Evolutionary conservation across 1,140 invertebrate genomes (phyloP).

Genomic region (Anastatus disparis): DNA sequence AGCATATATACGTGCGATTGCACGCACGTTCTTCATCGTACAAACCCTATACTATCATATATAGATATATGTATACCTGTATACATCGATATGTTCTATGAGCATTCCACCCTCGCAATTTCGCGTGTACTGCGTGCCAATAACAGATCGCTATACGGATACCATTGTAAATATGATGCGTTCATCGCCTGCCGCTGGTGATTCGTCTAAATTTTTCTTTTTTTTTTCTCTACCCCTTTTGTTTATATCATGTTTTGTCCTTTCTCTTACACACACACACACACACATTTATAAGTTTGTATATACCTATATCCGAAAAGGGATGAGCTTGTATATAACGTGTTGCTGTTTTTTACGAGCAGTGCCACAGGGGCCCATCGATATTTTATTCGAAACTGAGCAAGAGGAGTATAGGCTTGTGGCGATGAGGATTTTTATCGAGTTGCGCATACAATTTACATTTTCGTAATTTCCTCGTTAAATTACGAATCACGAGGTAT

Average conservation of each 20-base stretch:
- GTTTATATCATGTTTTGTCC: background rate
- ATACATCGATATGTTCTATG: too few relatives aligned
- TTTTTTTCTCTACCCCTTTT: background rate
- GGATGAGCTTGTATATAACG: constrained; percentile 1
- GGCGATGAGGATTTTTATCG: constrained; percentile 35
- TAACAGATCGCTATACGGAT: constrained; percentile 54
- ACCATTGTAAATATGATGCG: constrained; percentile 58
- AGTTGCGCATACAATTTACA: constrained; percentile 33
- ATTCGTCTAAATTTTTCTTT: constrained; percentile 34
- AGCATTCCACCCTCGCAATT: constrained; percentile 45
- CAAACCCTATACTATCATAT: background rate
- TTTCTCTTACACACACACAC: too few relatives aligned
- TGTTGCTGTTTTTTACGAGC: constrained; percentile 27
- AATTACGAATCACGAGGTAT: constrained; percentile 37
- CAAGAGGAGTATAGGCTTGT: too few relatives aligned
- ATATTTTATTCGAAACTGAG: background rate
- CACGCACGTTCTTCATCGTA: background rate
- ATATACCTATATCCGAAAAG: background rate
- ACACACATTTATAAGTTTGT: too few relatives aligned
- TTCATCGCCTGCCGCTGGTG: constrained; percentile 43
- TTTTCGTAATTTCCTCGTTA: constrained; percentile 38
- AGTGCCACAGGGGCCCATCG: background rate
- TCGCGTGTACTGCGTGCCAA: constrained; percentile 43
- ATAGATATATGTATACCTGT: too few relatives aligned
- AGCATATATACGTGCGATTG: constrained; percentile 24